phyloP scores from a whole-genome alignment of 2,888 invertebrate species.

The Helicoverpa assulta region DNA sequence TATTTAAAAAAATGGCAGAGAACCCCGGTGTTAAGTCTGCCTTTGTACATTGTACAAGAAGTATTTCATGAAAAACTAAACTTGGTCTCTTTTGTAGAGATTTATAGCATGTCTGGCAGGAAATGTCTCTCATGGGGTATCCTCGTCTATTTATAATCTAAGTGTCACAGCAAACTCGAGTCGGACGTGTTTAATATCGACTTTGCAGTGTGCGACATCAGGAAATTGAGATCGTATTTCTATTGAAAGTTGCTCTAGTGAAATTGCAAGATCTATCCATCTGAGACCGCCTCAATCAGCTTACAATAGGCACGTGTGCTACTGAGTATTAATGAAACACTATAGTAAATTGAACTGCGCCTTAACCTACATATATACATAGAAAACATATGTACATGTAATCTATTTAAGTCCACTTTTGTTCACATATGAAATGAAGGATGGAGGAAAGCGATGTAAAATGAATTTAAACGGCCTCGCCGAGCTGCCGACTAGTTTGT shows the following conservation, averaged over 20 bases:
- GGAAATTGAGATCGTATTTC: constrained; percentile 35
- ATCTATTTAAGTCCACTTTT: background rate
- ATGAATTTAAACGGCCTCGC: constrained; percentile 10
- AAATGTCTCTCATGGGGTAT: constrained; percentile 27
- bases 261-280: constrained; percentile 12
- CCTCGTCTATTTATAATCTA: constrained; percentile 29
- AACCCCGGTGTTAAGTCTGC: no score
- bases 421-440: background rate
- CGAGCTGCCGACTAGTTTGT: constrained; percentile 11
- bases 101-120: constrained; percentile 15
- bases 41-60: no score
- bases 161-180: constrained; percentile 46
- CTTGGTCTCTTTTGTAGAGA: background rate
- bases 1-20: no score
- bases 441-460: constrained; percentile 1
- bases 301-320: background rate
- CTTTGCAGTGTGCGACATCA: constrained; percentile 40
- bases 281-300: background rate
- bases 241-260: constrained; percentile 21
- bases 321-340: background rate
- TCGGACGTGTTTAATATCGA: constrained; percentile 53
- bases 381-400: no score
- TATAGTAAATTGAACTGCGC: background rate
- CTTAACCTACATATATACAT: constrained; percentile 1
- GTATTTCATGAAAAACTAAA: no score